A percentile compares a stretch with the other conserved stretches of the same genome.
Conservation (phyloP, 2,888 invertebrate species). For the Tolmerus cingulatus region DNA sequence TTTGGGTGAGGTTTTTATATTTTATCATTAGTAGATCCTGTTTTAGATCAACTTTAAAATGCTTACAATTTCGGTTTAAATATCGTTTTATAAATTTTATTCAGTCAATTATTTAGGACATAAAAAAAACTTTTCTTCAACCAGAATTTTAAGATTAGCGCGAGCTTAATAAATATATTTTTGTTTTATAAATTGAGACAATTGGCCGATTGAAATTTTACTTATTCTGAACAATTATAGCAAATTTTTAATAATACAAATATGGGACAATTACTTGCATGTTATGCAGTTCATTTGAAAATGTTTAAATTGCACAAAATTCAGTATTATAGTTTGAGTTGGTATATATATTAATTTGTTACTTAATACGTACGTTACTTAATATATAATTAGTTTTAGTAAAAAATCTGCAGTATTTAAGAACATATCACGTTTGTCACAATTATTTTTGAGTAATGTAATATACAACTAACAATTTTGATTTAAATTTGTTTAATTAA, state of each 20-base stretch:
- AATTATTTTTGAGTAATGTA: neutral
- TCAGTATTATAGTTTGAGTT: slow-evolving; percentile 8
- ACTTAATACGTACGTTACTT: neutral
- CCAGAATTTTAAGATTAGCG: too few relatives aligned
- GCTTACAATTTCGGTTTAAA: too few relatives aligned
- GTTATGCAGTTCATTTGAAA: neutral
- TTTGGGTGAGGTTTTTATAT: too few relatives aligned
- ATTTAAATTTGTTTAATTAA: neutral
- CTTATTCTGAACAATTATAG: too few relatives aligned
- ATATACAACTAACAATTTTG: neutral
- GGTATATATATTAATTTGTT: neutral
- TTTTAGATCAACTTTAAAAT: too few relatives aligned
- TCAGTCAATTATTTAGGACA: too few relatives aligned
- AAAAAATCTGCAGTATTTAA: neutral
- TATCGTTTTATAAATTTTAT: neutral
- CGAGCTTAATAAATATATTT: too few relatives aligned
- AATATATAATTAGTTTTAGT: neutral
- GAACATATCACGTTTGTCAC: neutral
- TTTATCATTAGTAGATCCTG: too few relatives aligned
- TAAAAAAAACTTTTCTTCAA: too few relatives aligned
- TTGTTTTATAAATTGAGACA: too few relatives aligned
- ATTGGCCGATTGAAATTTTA: too few relatives aligned
- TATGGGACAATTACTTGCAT: neutral
- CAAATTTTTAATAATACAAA: neutral
- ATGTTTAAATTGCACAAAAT: neutral